phyloP scores from a whole-genome alignment of 2,797 vertebrate species.

The Halcyon leucocephala region DNA sequence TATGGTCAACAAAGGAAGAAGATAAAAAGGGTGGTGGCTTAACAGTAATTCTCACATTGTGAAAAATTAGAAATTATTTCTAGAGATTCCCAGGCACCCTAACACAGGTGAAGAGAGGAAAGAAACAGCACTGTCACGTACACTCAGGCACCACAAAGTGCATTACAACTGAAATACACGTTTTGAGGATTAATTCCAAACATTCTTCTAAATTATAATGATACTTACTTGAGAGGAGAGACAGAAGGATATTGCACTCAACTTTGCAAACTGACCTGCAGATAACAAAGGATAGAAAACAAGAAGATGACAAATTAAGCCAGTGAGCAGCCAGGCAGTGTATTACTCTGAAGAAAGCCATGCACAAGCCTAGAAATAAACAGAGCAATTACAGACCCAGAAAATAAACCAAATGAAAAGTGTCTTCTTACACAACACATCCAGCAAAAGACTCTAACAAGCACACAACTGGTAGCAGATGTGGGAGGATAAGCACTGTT shows the following conservation, averaged over 20 bases:
- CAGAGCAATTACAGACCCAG: neutral
- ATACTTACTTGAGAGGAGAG: constrained; percentile 88
- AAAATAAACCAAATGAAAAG: constrained; percentile 23
- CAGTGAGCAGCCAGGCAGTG: constrained; percentile 79
- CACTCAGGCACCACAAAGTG: neutral
- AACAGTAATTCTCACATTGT: neutral
- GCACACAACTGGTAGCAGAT: constrained; percentile 17
- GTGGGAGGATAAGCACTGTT: constrained; percentile 11
- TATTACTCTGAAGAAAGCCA: constrained; percentile 77
- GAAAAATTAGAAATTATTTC: neutral
- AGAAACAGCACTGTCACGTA: neutral
- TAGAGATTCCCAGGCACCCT: neutral
- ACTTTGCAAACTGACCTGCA: constrained; percentile 95
- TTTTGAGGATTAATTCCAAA: constrained; percentile 20
- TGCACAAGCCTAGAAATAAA: constrained; percentile 63
- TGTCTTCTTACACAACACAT: constrained; percentile 17
- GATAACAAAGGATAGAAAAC: constrained; percentile 80
- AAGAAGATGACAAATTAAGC: constrained; percentile 78
- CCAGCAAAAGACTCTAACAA: constrained; percentile 2
- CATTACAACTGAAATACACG: neutral
- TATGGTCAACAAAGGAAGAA: neutral
- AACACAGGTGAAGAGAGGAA: neutral
- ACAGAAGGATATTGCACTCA: constrained; percentile 84
- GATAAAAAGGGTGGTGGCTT: neutral
- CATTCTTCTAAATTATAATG: constrained; percentile 43